Percentiles rank a stretch among this genome's conserved stretches.
These are phyloP conservation scores for Drosophila sproati DNA, from an alignment of 1,140 invertebrate species.

Conservation along the genomic window DNA sequence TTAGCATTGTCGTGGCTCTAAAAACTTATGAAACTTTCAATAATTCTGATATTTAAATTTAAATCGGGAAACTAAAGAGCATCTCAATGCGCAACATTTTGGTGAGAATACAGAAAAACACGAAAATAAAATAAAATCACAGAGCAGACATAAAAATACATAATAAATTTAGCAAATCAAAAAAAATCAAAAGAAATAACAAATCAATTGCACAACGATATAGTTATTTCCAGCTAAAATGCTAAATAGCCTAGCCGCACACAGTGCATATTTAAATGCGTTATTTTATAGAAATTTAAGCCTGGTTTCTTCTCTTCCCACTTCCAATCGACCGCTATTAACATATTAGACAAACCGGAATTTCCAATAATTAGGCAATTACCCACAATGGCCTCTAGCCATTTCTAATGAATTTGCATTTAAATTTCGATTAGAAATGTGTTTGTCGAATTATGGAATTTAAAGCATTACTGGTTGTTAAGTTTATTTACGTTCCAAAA, in stretches of 20 bases:
- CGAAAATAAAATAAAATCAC: neutral
- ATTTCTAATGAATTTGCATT: slow-evolving; percentile 19
- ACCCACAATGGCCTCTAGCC: neutral
- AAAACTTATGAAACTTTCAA: neutral
- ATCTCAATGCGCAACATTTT: neutral
- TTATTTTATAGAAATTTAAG: neutral
- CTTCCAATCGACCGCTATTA: neutral
- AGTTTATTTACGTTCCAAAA: slow-evolving; percentile 20
- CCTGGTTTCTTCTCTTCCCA: neutral
- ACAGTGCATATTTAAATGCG: neutral
- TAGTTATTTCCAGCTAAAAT: neutral
- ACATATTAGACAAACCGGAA: neutral
- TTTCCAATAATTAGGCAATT: slow-evolving; percentile 21
- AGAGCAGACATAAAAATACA: neutral
- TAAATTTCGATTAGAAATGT: slow-evolving; percentile 12
- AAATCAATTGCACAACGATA: neutral
- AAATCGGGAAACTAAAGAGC: no score
- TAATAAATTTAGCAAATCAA: neutral
- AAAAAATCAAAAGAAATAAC: neutral
- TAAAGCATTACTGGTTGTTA: slow-evolving; percentile 19
- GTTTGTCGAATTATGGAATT: slow-evolving; percentile 1
- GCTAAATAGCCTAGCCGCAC: neutral
- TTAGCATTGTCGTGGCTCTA: neutral
- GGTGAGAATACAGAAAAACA: no score
- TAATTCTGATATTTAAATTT: no score